Percentiles rank a stretch among this genome's conserved stretches.
phyloP scores from a whole-genome alignment of 2,113 vertebrate species.

The Datnioides undecimradiatus region DNA sequence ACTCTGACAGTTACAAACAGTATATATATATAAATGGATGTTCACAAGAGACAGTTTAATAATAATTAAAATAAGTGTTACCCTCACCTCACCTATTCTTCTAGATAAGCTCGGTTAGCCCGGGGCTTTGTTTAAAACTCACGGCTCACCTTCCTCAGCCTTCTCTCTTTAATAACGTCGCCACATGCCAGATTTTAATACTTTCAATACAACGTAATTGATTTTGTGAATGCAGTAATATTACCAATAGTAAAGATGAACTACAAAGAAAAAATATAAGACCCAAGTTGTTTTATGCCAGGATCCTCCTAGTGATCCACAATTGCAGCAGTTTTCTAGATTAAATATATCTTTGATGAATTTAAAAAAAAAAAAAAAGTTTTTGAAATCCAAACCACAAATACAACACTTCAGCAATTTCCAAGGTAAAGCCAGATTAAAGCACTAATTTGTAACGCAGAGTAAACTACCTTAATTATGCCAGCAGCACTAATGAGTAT shows the following conservation, averaged over 20 bases:
- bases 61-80: no score
- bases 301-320: background rate
- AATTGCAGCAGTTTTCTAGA: background rate
- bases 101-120: no score
- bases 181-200: no score
- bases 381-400: conserved; percentile 3
- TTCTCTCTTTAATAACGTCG: no score
- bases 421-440: conserved; percentile 25
- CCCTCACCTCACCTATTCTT: no score
- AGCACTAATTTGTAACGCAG: conserved; percentile 18
- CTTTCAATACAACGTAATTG: no score
- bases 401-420: background rate
- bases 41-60: background rate
- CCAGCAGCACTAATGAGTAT: conserved; percentile 46
- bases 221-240: background rate
- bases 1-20: no score
- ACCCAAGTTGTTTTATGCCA: no score
- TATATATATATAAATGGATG: background rate
- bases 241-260: background rate
- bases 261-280: background rate
- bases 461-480: conserved; percentile 6
- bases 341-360: background rate
- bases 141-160: no score
- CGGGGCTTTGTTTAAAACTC: no score
- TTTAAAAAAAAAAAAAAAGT: background rate